A percentile compares a stretch with the other conserved stretches of the same genome.
These are phyloP conservation scores for Piscicola geometra DNA, from an alignment of 2,888 invertebrate species.

Conservation along the genomic window DNA sequence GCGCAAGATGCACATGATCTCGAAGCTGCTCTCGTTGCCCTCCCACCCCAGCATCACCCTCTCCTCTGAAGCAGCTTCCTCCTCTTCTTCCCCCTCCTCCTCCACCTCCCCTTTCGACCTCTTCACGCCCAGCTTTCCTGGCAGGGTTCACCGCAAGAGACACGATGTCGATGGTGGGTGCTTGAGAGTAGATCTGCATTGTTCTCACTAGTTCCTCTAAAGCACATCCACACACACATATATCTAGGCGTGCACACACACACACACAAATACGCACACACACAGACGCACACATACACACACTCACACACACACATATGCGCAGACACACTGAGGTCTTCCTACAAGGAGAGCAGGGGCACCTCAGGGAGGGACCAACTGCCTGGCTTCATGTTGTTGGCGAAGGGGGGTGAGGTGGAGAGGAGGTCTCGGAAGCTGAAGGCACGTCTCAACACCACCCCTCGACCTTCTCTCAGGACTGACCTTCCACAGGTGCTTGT, in stretches of 20 bases:
- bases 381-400: conserved; percentile 35
- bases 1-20: conserved; percentile 90
- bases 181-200: neutral
- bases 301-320: no score
- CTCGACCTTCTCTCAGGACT: conserved; percentile 7
- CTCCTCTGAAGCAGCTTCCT: conserved; percentile 6
- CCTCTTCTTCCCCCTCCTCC: neutral
- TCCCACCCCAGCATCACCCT: conserved; percentile 41
- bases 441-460: neutral
- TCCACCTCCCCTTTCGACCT: conserved; percentile 7
- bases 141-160: conserved; percentile 16
- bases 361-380: conserved; percentile 39
- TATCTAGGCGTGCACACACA: no score
- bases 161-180: neutral
- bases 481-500: neutral
- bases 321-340: neutral
- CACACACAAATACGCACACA: no score
- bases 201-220: neutral
- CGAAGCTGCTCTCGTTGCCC: conserved; percentile 70
- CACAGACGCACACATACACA: no score
- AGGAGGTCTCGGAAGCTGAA: neutral
- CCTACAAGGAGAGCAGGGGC: conserved; percentile 39
- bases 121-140: conserved; percentile 2
- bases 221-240: no score
- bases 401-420: conserved; percentile 33